Evolutionary conservation across 2,113 vertebrate species (phyloP), one percentile per base, ranked within the genome.

Genomic region (Tyrannus savana): DNA sequence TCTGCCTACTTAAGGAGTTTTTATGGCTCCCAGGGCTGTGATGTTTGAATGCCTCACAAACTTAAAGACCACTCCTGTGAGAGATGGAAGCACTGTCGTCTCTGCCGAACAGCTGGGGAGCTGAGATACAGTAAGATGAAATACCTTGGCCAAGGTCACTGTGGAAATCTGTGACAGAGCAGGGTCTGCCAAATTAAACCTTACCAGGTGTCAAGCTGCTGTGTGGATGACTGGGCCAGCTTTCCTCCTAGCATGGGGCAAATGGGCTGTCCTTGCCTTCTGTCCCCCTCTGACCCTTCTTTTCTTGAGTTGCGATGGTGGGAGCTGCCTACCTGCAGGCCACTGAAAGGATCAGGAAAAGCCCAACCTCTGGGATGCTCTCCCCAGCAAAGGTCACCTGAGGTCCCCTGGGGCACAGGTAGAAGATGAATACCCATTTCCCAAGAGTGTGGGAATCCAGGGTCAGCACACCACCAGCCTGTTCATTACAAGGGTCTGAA

Each of bases 1-100:
- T 89, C 74, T 88, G 71, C 87, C 87, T 93, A 75, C 75, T 89
- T 96, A 93, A 93, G 82, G 87, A 90, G 79, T 46, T 93, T 91
- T 93, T 85, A 95, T 92, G 75, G 63, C 72, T 96, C 93, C 84
- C 96, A 74, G 77, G 42, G 59, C 93, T 58, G 82, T 87, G 87
- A 90, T 96, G 92, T 88, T 91, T 74, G 85, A 96, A 96, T 67
- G 95, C 89, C 64, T 97, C 95, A 95, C 94, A 90, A 94, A 95
- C 91, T 94, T 96, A 95, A 96, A 95, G 82, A 91, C 75, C 67
- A 71, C 59, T 90, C 93, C 87, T 86, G 69, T 85, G 90, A 90
- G 87, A 91, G 44, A 78, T 68, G 68, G 77, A 94, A 93, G 71
- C 84, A 59, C 63, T 69, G 59, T 72, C 37, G 3, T 94, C 78